Conservation (phyloP, 1,140 invertebrate genomes). For the Papilio dardanus region DNA sequence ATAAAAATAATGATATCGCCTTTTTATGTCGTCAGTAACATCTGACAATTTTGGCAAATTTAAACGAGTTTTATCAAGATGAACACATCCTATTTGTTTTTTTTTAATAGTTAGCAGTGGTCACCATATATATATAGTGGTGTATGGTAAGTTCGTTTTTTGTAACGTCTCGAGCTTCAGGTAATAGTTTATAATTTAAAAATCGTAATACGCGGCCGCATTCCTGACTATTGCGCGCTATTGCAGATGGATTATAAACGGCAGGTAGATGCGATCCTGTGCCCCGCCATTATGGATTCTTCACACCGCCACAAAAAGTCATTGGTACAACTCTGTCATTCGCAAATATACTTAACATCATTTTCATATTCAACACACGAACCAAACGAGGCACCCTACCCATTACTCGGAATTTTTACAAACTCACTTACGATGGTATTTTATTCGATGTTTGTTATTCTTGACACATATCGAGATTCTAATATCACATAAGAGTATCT, state of each 20-base stretch:
- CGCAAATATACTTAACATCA: slow-evolving; percentile 48
- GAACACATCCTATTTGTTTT: neutral
- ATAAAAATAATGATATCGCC: neutral
- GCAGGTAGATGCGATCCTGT: slow-evolving; percentile 58
- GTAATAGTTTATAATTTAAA: neutral
- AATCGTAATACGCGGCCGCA: neutral
- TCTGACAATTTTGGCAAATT: slow-evolving; percentile 9
- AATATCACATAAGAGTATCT: slow-evolving; percentile 1
- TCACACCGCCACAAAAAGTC: slow-evolving; percentile 54
- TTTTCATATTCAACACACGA: slow-evolving; percentile 55
- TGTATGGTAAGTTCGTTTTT: neutral
- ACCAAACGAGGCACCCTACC: slow-evolving; percentile 11
- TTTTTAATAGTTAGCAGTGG: too few species aligned
- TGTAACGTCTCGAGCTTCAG: neutral
- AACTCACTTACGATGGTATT: slow-evolving; percentile 40
- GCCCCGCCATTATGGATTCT: slow-evolving; percentile 62
- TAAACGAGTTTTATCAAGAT: slow-evolving; percentile 5
- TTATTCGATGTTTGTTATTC: slow-evolving; percentile 41
- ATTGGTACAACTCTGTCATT: slow-evolving; percentile 36
- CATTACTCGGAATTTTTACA: slow-evolving; percentile 40
- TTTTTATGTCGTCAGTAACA: neutral
- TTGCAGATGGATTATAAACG: slow-evolving; percentile 45
- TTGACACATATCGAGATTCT: slow-evolving; percentile 25
- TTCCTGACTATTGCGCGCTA: slow-evolving; percentile 19
- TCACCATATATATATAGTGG: neutral